phyloP scores from a whole-genome alignment of 2,888 invertebrate genomes.

The Neria commutata region DNA sequence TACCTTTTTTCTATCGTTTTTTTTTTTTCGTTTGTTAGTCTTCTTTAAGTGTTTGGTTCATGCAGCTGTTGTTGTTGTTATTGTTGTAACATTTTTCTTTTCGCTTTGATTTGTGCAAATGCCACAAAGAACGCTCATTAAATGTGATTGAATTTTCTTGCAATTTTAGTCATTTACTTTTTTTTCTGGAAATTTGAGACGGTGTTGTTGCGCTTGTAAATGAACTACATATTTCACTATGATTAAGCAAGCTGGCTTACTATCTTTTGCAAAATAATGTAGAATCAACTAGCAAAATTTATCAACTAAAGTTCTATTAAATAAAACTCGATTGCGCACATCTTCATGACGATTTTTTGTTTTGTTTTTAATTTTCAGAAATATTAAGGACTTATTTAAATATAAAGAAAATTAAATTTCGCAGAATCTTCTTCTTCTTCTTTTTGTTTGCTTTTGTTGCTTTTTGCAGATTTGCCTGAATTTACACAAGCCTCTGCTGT shows the following conservation, averaged over 20 bases:
- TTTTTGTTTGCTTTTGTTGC: neutral
- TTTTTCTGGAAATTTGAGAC: no score
- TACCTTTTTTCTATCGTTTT: neutral
- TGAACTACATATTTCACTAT: no score
- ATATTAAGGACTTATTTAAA: neutral
- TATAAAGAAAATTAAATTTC: neutral
- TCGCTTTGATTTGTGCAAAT: neutral
- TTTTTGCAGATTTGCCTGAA: no score
- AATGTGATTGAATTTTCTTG: neutral
- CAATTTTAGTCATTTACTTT: no score
- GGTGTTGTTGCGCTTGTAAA: no score
- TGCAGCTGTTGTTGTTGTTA: neutral
- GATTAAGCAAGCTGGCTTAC: no score
- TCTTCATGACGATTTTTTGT: no score
- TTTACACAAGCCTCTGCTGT: no score
- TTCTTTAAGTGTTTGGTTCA: neutral
- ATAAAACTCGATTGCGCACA: no score
- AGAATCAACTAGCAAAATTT: no score
- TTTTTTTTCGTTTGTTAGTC: neutral
- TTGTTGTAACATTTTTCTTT: neutral
- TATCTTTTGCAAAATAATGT: no score
- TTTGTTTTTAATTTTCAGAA: neutral
- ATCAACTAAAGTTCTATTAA: no score
- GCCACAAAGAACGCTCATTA: neutral
- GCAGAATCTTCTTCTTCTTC: neutral